These are phyloP conservation scores for Camarhynchus parvulus DNA, from an alignment of 2,113 vertebrate species.

Conservation along the genomic window DNA sequence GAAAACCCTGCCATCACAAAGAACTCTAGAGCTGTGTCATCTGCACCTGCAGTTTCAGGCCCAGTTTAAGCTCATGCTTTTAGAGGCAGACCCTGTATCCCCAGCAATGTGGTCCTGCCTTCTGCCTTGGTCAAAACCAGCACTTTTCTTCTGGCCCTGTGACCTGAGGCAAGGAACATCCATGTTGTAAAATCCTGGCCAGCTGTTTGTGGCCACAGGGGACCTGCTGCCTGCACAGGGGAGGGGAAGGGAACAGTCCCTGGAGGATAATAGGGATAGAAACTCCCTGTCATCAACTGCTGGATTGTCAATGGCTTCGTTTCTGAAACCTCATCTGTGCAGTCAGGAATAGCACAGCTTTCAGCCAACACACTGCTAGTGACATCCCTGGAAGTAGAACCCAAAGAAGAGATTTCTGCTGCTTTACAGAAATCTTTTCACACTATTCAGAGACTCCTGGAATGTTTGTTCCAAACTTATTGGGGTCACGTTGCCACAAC, in stretches of 20 bases:
- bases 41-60: background rate
- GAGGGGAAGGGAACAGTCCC: background rate
- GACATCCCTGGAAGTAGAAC: no score
- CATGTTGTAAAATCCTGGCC: background rate
- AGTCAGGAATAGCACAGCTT: background rate
- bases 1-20: background rate
- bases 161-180: background rate
- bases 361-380: background rate
- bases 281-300: background rate
- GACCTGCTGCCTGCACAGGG: background rate
- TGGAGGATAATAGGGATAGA: background rate
- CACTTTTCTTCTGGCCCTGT: background rate
- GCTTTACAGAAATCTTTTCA: background rate
- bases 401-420: background rate
- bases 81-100: background rate
- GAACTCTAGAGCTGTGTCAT: background rate
- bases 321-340: background rate
- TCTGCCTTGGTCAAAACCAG: background rate
- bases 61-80: background rate
- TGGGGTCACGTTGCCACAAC: accelerated
- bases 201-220: accelerated
- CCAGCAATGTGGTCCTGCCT: background rate
- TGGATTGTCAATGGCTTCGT: background rate
- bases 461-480: background rate
- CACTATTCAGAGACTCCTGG: background rate